These are phyloP conservation scores for Cryptomyrus ogoouensis DNA, from an alignment of 2,113 vertebrate species.

Conservation along the genomic window DNA sequence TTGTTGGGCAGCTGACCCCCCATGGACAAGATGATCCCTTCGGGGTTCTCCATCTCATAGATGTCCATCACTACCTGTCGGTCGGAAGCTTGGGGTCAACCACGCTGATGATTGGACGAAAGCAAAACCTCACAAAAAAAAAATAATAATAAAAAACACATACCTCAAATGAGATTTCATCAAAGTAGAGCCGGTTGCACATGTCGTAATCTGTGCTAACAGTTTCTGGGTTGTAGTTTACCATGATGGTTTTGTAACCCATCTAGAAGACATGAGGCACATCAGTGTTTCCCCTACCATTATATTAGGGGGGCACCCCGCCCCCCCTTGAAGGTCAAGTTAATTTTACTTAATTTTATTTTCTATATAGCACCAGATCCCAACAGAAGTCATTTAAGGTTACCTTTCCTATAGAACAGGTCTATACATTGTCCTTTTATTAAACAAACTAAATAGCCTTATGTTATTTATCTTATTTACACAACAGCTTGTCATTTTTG, in stretches of 20 bases:
- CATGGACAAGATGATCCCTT: constrained; percentile 94
- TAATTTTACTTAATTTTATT: too few species aligned
- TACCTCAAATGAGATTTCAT: constrained; percentile 97
- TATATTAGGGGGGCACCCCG: too few species aligned
- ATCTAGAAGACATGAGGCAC: constrained; percentile 60
- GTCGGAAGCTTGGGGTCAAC: neutral
- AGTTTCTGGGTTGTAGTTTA: constrained; percentile 97
- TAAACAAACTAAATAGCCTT: too few species aligned
- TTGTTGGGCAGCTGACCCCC: constrained; percentile 97
- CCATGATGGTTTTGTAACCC: constrained; percentile 98
- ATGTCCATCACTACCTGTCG: constrained; percentile 93
- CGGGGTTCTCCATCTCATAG: constrained; percentile 87
- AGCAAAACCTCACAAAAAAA: neutral
- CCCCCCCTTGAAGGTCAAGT: too few species aligned
- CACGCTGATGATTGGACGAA: neutral
- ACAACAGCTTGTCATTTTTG: too few species aligned
- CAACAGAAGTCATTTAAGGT: too few species aligned
- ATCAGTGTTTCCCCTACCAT: neutral
- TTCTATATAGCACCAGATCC: too few species aligned
- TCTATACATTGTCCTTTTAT: too few species aligned
- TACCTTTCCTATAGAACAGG: too few species aligned
- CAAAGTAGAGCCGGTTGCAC: constrained; percentile 95
- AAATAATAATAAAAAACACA: constrained; percentile 15
- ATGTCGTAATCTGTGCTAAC: constrained; percentile 98
- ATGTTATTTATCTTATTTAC: too few species aligned